These are phyloP conservation scores for Nautilus pompilius DNA, from an alignment of 1,140 invertebrate species.

Conservation along the genomic window DNA sequence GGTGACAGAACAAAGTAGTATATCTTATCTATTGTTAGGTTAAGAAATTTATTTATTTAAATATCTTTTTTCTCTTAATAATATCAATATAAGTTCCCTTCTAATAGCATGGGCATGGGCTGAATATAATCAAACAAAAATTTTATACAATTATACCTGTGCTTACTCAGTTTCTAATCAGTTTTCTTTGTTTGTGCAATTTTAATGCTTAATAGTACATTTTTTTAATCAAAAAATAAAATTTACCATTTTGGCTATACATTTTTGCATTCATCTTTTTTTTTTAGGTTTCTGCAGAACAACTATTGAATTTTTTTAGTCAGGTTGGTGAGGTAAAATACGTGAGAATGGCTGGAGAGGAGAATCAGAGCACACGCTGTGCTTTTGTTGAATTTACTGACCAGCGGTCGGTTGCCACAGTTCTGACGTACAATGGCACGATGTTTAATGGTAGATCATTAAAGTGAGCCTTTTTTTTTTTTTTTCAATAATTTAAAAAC, in stretches of 20 bases:
- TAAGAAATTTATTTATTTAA: too few relatives aligned
- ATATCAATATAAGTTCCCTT: too few relatives aligned
- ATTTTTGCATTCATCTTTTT: conserved; percentile 3
- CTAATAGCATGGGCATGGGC: too few relatives aligned
- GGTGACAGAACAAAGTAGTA: too few relatives aligned
- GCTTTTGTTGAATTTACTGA: conserved; percentile 93
- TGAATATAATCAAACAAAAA: too few relatives aligned
- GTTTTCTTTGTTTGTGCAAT: not conserved
- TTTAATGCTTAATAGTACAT: not conserved
- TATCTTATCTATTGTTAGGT: too few relatives aligned
- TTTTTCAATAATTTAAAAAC: too few relatives aligned
- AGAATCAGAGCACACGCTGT: conserved; percentile 69
- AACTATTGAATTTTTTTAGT: conserved; percentile 77
- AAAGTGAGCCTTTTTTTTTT: too few relatives aligned
- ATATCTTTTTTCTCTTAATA: too few relatives aligned
- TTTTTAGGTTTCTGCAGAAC: conserved; percentile 41
- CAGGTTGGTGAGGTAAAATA: conserved; percentile 93
- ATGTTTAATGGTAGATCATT: conserved; percentile 65
- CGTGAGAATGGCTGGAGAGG: conserved; percentile 82
- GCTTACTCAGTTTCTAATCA: too few relatives aligned
- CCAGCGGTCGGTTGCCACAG: conserved; percentile 81
- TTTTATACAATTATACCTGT: too few relatives aligned
- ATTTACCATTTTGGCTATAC: not conserved
- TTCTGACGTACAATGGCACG: conserved; percentile 78
- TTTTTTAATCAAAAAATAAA: not conserved